Evolutionary conservation across 30 jellyfish, hydroid and myxozoan genomes (phyloP).

Genomic region (Nemopilema nomurai): DNA sequence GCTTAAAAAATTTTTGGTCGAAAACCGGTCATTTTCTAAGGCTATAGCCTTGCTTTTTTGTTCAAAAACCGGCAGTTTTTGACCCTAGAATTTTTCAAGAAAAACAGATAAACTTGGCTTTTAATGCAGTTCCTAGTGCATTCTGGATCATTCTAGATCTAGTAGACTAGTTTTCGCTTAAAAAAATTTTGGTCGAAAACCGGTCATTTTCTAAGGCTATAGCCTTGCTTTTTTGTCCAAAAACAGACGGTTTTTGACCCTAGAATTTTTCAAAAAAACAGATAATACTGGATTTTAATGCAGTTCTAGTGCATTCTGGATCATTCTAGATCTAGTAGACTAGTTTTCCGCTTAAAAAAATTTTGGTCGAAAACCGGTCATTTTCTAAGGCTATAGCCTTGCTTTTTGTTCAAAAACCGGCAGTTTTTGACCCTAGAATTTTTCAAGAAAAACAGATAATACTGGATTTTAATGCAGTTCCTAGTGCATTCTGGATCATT

Average conservation of each 20-base stretch:
- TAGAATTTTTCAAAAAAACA: too few relatives aligned
- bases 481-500: too few relatives aligned
- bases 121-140: too few relatives aligned
- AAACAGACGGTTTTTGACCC: too few relatives aligned
- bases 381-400: background rate
- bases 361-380: background rate
- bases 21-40: background rate
- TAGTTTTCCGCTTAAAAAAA: background rate
- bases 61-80: background rate
- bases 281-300: background rate
- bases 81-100: too few relatives aligned
- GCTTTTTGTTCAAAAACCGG: background rate
- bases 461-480: background rate
- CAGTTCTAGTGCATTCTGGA: background rate
- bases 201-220: background rate
- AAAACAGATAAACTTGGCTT: too few relatives aligned
- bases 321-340: background rate
- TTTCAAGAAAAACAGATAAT: background rate
- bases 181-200: background rate
- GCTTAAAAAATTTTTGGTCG: background rate
- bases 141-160: too few relatives aligned
- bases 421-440: too few relatives aligned
- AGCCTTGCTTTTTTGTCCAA: background rate
- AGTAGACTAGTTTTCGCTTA: too few relatives aligned
- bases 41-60: background rate